Percentiles rank a stretch among this genome's conserved stretches.
phyloP scores from a whole-genome alignment of 2,113 vertebrate genomes.

The Neolamprologus fasciatus region DNA sequence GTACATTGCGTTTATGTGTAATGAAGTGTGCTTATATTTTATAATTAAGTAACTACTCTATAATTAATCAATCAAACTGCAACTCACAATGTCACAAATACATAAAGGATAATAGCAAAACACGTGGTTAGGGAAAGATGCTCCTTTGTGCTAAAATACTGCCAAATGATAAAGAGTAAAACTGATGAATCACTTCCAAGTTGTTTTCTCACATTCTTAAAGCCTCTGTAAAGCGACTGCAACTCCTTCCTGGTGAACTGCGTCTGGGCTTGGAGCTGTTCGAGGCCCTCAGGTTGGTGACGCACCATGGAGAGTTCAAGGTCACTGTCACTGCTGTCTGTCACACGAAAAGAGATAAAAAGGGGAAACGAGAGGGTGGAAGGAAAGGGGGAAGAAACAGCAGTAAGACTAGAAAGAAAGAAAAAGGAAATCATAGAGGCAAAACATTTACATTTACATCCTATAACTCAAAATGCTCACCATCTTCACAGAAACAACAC shows the following conservation, averaged over 20 bases:
- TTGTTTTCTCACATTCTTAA: slow-evolving; percentile 83
- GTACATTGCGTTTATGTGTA: background rate
- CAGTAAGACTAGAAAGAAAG: slow-evolving; percentile 16
- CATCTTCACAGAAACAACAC: slow-evolving; percentile 26
- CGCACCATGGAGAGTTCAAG: slow-evolving; percentile 83
- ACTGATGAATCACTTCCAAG: background rate
- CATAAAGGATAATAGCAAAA: background rate
- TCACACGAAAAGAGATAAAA: slow-evolving; percentile 10
- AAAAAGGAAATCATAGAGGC: background rate
- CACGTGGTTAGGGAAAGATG: background rate
- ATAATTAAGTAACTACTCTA: background rate
- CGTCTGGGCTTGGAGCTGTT: slow-evolving; percentile 86
- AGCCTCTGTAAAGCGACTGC: slow-evolving; percentile 91
- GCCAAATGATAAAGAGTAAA: background rate
- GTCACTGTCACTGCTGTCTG: slow-evolving; percentile 83
- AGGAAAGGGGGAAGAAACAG: background rate
- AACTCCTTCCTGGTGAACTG: slow-evolving; percentile 93
- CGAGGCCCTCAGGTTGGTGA: slow-evolving; percentile 88
- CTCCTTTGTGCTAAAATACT: background rate
- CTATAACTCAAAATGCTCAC: slow-evolving; percentile 37
- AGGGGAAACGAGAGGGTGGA: background rate
- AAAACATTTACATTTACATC: background rate
- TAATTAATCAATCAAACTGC: background rate
- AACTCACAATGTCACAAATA: background rate
- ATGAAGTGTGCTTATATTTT: background rate